Conservation (phyloP, 37 sponge, comb jelly and placozoan genomes). For the Haliclona indistincta region DNA sequence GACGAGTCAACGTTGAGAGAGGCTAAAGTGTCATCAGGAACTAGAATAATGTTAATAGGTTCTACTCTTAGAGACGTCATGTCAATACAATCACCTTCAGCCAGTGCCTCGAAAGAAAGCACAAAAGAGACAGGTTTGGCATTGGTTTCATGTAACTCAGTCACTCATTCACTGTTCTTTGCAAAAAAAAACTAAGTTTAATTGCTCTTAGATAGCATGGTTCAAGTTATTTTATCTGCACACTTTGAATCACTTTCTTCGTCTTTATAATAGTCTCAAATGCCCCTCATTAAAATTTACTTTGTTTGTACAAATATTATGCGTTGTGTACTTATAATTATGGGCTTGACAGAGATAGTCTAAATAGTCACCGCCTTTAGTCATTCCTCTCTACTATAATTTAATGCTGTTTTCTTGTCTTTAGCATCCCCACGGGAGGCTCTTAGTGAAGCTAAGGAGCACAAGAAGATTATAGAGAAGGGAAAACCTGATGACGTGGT, state of each 20-base stretch:
- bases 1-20: conserved; percentile 84
- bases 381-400: not conserved
- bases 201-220: too few species aligned
- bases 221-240: too few species aligned
- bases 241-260: too few species aligned
- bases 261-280: too few species aligned
- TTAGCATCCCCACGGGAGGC: conserved; percentile 50
- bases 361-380: not conserved
- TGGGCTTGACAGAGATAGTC: not conserved
- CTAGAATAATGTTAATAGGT: conserved; percentile 95
- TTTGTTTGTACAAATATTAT: not conserved
- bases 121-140: conserved; percentile 1
- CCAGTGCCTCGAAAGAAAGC: too few species aligned
- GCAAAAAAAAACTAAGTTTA: too few species aligned
- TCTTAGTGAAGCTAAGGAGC: conserved; percentile 74
- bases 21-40: conserved; percentile 58
- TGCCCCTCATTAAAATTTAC: too few species aligned
- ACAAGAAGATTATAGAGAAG: conserved; percentile 83
- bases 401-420: conserved; percentile 3
- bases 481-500: conserved; percentile 88
- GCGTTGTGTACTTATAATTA: not conserved
- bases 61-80: conserved; percentile 85
- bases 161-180: not conserved
- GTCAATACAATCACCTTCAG: conserved; percentile 60
- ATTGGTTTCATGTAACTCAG: not conserved